phyloP scores from a whole-genome alignment of 1,140 invertebrate genomes.

The Saccostrea echinata region DNA sequence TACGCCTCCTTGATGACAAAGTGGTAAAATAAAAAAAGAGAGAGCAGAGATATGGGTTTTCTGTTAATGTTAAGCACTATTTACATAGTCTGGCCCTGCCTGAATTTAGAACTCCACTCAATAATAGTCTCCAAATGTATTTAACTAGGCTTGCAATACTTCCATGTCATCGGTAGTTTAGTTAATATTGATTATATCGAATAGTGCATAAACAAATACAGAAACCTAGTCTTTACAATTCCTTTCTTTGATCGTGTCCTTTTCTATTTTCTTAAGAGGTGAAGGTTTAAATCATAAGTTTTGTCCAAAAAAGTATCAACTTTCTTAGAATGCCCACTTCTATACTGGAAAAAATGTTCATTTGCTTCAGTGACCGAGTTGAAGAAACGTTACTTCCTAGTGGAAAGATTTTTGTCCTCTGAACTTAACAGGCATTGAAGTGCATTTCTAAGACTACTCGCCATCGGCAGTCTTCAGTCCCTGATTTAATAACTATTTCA shows the following conservation, averaged over 20 bases:
- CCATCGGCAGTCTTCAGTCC: neutral
- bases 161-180: slow-evolving; percentile 29
- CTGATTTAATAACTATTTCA: neutral
- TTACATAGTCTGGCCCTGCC: slow-evolving; percentile 27
- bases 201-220: neutral
- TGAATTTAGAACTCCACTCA: slow-evolving; percentile 32
- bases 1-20: neutral
- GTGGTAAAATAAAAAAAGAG: neutral
- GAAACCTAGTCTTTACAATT: neutral
- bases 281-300: too few relatives aligned
- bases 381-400: neutral
- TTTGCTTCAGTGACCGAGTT: neutral
- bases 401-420: neutral
- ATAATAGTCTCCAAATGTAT: slow-evolving; percentile 33
- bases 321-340: too few relatives aligned
- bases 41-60: neutral
- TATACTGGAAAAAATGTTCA: neutral
- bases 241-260: too few relatives aligned
- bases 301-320: neutral
- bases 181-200: slow-evolving; percentile 23
- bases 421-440: neutral
- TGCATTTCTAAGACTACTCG: neutral
- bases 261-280: neutral
- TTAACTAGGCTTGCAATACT: slow-evolving; percentile 4
- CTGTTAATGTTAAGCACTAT: neutral